Percentiles rank a stretch among this genome's conserved stretches.
phyloP scores from a whole-genome alignment of 2,113 vertebrate genomes.

The Lagopus leucura region DNA sequence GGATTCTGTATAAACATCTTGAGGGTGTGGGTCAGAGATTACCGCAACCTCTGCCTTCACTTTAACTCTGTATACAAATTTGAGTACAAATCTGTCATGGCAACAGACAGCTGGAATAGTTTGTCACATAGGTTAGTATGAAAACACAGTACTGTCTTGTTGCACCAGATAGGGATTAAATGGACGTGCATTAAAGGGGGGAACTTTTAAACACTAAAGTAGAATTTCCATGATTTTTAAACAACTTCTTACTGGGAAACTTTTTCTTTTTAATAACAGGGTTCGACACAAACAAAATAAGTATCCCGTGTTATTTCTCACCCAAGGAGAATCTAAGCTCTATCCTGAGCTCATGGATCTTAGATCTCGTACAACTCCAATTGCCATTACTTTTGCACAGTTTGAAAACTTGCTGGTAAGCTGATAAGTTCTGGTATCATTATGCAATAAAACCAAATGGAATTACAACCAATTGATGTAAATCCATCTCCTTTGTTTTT shows the following conservation, averaged over 20 bases:
- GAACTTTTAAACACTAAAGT: neutral
- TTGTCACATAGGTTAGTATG: neutral
- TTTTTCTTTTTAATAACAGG: conserved; percentile 74
- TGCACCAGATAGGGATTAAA: neutral
- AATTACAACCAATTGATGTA: neutral
- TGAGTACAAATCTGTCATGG: neutral
- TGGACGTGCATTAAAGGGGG: neutral
- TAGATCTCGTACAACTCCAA: conserved; percentile 89
- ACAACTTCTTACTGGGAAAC: neutral
- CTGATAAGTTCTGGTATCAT: neutral
- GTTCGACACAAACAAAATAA: conserved; percentile 96
- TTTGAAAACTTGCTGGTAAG: conserved; percentile 96
- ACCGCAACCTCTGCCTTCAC: neutral
- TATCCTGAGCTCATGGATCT: conserved; percentile 97
- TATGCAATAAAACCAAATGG: neutral
- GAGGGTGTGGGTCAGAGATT: neutral
- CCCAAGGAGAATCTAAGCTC: conserved; percentile 88
- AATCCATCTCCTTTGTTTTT: neutral
- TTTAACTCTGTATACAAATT: neutral
- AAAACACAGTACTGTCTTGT: neutral
- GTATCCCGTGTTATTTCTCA: conserved; percentile 96
- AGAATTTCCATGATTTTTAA: neutral
- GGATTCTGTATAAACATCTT: neutral
- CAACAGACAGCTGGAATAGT: neutral
- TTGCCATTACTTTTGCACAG: conserved; percentile 95